These are phyloP conservation scores for Scylla paramamosain DNA, from an alignment of 1,140 invertebrate species.

Conservation along the genomic window DNA sequence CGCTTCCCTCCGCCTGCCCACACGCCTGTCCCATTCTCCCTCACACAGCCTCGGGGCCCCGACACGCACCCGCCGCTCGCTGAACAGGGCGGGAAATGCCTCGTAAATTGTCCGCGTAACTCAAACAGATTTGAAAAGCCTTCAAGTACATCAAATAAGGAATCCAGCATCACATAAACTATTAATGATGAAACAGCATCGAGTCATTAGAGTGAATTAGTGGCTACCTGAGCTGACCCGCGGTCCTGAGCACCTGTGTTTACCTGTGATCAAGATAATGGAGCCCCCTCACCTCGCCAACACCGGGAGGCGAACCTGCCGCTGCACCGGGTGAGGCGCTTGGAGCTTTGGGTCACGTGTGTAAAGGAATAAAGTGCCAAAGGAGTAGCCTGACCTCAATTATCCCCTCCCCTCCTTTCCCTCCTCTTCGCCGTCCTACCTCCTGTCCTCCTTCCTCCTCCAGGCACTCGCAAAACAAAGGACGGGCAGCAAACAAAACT, in stretches of 20 bases:
- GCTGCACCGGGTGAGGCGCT: not conserved
- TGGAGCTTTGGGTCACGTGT: not conserved
- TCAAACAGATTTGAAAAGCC: not conserved
- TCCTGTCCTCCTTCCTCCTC: too few relatives aligned
- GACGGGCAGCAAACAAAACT: too few relatives aligned
- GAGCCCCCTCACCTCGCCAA: not conserved
- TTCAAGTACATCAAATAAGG: not conserved
- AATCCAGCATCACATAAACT: not conserved
- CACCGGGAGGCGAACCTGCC: not conserved
- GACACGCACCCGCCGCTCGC: not conserved
- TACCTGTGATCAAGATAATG: conserved; percentile 5
- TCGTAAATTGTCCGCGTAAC: not conserved
- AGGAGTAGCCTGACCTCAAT: not conserved
- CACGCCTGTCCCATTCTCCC: not conserved
- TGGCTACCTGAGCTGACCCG: not conserved
- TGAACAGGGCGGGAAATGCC: not conserved
- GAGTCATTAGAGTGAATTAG: conserved; percentile 12
- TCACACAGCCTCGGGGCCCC: not conserved
- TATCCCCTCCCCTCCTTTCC: too few relatives aligned
- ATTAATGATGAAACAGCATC: not conserved
- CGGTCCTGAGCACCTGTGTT: not conserved
- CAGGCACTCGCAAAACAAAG: too few relatives aligned
- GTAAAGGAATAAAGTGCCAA: not conserved
- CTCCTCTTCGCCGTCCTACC: too few relatives aligned
- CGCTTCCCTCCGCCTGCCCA: not conserved